Base-by-base conservation (phyloP, 2,113 vertebrate species). In the Platysternon megacephalum region DNA sequence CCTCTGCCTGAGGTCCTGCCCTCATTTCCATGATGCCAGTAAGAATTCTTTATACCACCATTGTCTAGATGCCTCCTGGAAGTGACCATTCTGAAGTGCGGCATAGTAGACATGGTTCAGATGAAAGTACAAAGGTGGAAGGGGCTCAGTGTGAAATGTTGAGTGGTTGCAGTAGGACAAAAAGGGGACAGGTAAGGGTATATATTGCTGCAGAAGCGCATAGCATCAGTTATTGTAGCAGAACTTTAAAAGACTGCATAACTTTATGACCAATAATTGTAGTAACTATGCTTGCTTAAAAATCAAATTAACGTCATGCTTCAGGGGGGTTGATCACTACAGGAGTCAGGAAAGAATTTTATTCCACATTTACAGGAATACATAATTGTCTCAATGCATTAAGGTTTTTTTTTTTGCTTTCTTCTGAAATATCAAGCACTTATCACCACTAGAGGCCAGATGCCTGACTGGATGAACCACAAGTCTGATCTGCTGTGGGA, bases 101-200 rank as follows among this genome's bases (percentile, higher is more conserved):
- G 81, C 26, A 58, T 52, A 84, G 80, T 82, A 68, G 74, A 46
- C 49, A 11, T 6, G 5, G 3, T 79, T 82, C 52, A 58, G 42
- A 21, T n/a, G 76, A 81, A 44, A 19, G 35, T 29, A 29, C 65
- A 46, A 79, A 90, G 42, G 11, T 84, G 74, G 78, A 72, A 53
- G 68, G 56, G 39, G 5, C 90, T 93, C 88, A 24, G 83, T 91
- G 84, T 84, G 46, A 55, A 39, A 68, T 0, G 0, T 46, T 2
- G 19, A 76, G 74, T 91, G 82, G 81, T 12, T 46, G 93, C 56
- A 1, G 26, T 22, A 80, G 87, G 48, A 13, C 7, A 44, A 42
- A 5, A 35, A 61, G 58, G 14, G 65, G 22, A 28, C 0, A 2
- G 84, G 10, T 0, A 0, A n/a, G 79, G 16, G 6, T 29, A 5